These are phyloP conservation scores for Rhinophrynus dorsalis DNA, from an alignment of 2,797 vertebrate genomes.

Conservation along the genomic window DNA sequence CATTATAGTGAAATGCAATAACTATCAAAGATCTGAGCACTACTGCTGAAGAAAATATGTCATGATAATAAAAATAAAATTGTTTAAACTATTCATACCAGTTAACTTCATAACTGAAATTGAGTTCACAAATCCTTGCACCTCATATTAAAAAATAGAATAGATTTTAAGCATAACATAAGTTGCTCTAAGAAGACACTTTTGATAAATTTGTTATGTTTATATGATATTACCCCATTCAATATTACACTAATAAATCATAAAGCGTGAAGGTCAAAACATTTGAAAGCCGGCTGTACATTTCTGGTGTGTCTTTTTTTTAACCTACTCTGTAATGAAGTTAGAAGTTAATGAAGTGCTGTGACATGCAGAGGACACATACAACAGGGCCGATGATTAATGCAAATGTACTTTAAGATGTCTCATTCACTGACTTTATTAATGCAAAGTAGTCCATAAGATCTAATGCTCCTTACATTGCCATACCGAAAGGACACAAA, in stretches of 20 bases:
- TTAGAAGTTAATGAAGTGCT: conserved; percentile 55
- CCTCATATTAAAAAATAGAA: not conserved
- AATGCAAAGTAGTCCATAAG: not conserved
- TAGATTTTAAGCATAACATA: conserved; percentile 22
- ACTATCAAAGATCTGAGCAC: not conserved
- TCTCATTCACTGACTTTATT: not conserved
- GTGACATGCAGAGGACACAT: conserved; percentile 2
- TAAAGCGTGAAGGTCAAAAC: conserved; percentile 46
- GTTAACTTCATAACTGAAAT: conserved; percentile 9
- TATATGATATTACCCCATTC: conserved; percentile 38
- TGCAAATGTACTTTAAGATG: not conserved
- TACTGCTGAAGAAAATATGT: not conserved
- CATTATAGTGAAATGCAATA: not conserved
- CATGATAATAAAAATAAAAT: conserved; percentile 5
- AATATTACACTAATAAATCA: conserved; percentile 54
- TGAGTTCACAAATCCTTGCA: not conserved
- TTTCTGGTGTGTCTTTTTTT: not conserved
- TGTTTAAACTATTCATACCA: not conserved
- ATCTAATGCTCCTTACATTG: conserved; percentile 7
- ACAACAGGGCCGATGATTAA: not conserved
- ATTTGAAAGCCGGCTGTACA: conserved; percentile 29
- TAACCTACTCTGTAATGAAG: conserved; percentile 47
- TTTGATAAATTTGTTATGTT: conserved; percentile 50
- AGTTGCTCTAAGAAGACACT: conserved; percentile 24
- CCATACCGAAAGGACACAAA: conserved; percentile 36